Evolutionary conservation across 2,888 invertebrate genomes (phyloP), one percentile per base, ranked within the genome.

Genomic region (Liodrosophila aerea): DNA sequence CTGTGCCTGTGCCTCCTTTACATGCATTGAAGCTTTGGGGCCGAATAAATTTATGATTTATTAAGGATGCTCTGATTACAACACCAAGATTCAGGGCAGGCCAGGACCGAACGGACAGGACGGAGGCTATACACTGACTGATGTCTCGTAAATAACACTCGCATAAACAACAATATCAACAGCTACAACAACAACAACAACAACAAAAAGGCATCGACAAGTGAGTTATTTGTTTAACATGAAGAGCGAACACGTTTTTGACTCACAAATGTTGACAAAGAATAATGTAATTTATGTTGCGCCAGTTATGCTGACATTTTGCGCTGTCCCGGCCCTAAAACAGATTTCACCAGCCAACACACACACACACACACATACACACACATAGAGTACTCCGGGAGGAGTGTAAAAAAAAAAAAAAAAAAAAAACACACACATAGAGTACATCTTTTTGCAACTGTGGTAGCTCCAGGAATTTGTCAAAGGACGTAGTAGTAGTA

Each of bases 41-140:
- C 71, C 67, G 87, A 76, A 87, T 87, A 86, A 87, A 87, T 88
- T 86, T 88, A 88, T 88, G 88, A 88, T 88, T 88, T 88, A 88
- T 88, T 88, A 88, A 88, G 88, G 88, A 88, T 87, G 84, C 82
- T 86, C 87, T 88, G 88, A 88, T 88, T 88, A 88, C 88, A 88
- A 87, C 87, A 87, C 84, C 71, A 49, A 18, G 40, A 18, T n/a
- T 12, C 39, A 15, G 54, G 46, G 65, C 71, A 52, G 41, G 29
- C 29, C 41, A 29, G 43, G 30, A 18, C 34, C n/a, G 30, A 15
- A 36, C 46, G n/a, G n/a, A n/a, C 34, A 7, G 30, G 49, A 33
- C 46, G 49, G 44, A 45, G 54, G 47, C 31, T 39, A 43, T 37
- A 41, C 34, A 5, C 62, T 77, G 81, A 81, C 80, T 85, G 85